Conservation (phyloP, 2,797 vertebrate genomes). For the Tokudaia tokunoshimensis region DNA sequence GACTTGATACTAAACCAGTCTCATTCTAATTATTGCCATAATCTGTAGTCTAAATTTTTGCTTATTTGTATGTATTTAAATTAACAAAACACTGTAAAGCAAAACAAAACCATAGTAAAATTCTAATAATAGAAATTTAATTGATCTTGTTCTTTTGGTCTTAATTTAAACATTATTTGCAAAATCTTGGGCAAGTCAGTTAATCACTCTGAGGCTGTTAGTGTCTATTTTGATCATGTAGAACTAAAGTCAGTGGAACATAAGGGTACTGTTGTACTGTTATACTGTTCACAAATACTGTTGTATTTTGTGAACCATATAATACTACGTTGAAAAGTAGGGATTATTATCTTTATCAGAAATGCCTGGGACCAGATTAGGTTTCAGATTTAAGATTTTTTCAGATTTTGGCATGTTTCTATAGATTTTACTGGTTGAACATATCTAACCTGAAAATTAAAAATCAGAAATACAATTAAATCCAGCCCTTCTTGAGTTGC, state of each 20-base stretch:
- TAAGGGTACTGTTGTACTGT: not conserved
- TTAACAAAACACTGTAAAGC: not conserved
- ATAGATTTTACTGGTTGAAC: not conserved
- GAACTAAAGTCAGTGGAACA: not conserved
- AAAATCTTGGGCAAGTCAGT: constrained; percentile 70
- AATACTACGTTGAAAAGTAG: not conserved
- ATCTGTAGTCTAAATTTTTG: not conserved
- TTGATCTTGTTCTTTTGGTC: constrained; percentile 18
- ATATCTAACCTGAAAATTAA: constrained; percentile 1
- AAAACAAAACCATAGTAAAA: constrained; percentile 30
- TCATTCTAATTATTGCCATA: not conserved
- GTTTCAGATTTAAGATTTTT: constrained; percentile 19
- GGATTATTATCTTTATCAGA: not conserved
- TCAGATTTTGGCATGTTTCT: not conserved
- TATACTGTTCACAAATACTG: not conserved
- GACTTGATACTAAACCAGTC: not conserved
- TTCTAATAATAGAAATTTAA: not conserved
- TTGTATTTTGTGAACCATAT: constrained; percentile 4
- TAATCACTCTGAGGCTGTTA: constrained; percentile 44
- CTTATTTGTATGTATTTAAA: not conserved
- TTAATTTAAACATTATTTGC: not conserved
- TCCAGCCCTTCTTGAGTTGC: not conserved
- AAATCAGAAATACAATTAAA: not conserved
- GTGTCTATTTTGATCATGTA: not conserved
- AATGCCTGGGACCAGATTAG: not conserved